Evolutionary conservation across 2,888 invertebrate species (phyloP).

Genomic region (Branchinecta sandiegonensis): DNA sequence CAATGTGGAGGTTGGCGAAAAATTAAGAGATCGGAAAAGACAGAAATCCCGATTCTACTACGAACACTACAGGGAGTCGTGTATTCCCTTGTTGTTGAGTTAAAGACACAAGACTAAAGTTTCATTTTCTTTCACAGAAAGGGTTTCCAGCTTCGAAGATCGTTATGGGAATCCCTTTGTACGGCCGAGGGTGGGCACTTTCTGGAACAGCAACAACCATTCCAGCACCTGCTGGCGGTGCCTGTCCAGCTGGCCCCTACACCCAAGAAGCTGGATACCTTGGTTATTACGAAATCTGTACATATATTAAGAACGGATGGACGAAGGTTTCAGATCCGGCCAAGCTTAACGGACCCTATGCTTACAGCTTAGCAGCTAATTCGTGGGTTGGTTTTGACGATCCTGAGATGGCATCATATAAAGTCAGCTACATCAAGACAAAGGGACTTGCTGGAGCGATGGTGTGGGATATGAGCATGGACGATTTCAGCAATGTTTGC

Average conservation of each 20-base stretch:
- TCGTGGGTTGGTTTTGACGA: conserved; percentile 22
- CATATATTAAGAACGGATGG: conserved; percentile 19
- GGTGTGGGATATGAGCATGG: conserved; percentile 24
- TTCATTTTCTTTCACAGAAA: background rate
- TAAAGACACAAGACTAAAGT: too few relatives aligned
- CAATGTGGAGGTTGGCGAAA: too few relatives aligned
- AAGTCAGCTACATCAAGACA: conserved; percentile 20
- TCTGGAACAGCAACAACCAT: conserved; percentile 16
- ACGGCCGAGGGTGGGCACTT: conserved; percentile 23
- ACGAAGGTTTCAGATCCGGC: conserved; percentile 16
- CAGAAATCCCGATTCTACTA: too few relatives aligned
- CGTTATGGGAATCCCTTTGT: conserved; percentile 23
- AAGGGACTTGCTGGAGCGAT: conserved; percentile 23
- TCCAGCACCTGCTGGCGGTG: conserved; percentile 21
- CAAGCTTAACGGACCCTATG: conserved; percentile 19
- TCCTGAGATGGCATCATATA: conserved; percentile 21
- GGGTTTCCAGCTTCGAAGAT: conserved; percentile 23
- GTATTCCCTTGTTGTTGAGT: too few relatives aligned
- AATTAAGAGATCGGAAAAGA: too few relatives aligned
- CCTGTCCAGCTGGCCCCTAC: conserved; percentile 21
- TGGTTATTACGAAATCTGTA: conserved; percentile 24
- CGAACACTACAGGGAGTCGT: too few relatives aligned
- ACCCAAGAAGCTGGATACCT: conserved; percentile 22
- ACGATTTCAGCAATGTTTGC: conserved; percentile 23
- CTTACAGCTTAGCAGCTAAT: conserved; percentile 17